phyloP scores from a whole-genome alignment of 1,140 invertebrate genomes.

The Homarus americanus region DNA sequence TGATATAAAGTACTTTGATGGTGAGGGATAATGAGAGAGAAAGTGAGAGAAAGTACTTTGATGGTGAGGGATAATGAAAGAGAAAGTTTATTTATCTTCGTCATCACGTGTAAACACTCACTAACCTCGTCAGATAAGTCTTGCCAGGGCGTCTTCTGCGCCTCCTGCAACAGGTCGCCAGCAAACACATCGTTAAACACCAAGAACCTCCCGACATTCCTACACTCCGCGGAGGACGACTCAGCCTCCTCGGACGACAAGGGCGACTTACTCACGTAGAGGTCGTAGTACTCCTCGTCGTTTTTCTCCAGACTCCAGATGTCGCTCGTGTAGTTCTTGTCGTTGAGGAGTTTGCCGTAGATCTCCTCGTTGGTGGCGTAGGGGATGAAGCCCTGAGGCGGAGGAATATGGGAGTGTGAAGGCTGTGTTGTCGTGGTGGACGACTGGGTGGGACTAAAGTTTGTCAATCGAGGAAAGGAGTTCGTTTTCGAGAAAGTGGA shows the following conservation, averaged over 20 bases:
- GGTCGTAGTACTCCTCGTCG: neutral
- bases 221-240: neutral
- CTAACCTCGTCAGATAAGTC: neutral
- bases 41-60: too few species aligned
- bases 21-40: too few species aligned
- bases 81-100: too few species aligned
- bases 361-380: constrained; percentile 17
- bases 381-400: constrained; percentile 13
- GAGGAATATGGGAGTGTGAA: neutral
- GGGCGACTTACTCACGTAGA: neutral
- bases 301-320: neutral
- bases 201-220: neutral
- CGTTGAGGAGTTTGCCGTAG: constrained; percentile 14
- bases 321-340: neutral
- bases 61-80: too few species aligned
- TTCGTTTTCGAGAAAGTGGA: too few species aligned
- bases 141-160: neutral
- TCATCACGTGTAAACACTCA: too few species aligned
- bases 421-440: neutral
- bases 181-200: neutral
- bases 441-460: too few species aligned
- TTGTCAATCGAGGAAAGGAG: too few species aligned
- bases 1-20: too few species aligned
- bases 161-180: neutral
- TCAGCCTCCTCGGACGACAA: too few species aligned